Base-by-base conservation (phyloP, 2,888 invertebrate genomes). In the Erebia epiphron region DNA sequence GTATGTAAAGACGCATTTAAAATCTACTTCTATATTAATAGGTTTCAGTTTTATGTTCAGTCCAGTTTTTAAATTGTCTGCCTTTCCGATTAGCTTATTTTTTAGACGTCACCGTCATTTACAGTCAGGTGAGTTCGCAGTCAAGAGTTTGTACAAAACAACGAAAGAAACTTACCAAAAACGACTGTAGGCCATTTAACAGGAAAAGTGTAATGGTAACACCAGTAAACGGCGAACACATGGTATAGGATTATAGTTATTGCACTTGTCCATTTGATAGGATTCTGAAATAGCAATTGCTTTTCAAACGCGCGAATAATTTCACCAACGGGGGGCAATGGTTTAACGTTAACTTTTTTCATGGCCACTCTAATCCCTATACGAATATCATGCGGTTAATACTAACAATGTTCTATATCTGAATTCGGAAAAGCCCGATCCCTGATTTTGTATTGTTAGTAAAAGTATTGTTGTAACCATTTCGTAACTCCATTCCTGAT, bases 171-270 rank as follows among this genome's bases (percentile, higher is more conserved):
- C 85, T 87, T 80, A 89, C 92, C 91, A 76, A 89, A 93, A 18
- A 91, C 75, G 46, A 92, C 67, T 11, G 90, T 88, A 76, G 88
- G 91, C 91, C 89, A 89, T 87, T 91, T 91, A 7, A 84, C 90
- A 63, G 91, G 91, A 68, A 91, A 84, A 64, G 90, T 84, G 74
- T 85, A 91, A 71, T 86, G 75, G 72, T 88, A 90, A 71, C 90
- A 88, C 92, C 92, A 93, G 74, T 88, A 89, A 49, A 88, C 79
- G 67, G 86, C 92, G 58, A 87, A 68, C 64, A 92, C 76, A 73
- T 93, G 92, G 77, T 92, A 91, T 18, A 89, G 71, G 50, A 78
- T 81, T 58, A 92, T 89, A 65, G 85, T 79, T 69, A 89, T 85
- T 65, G 84, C 84, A 77, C 84, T 90, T 0, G 80, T 75, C 92